These are phyloP conservation scores for Drosophila pachea DNA, from an alignment of 1,140 invertebrate genomes.

Conservation along the genomic window DNA sequence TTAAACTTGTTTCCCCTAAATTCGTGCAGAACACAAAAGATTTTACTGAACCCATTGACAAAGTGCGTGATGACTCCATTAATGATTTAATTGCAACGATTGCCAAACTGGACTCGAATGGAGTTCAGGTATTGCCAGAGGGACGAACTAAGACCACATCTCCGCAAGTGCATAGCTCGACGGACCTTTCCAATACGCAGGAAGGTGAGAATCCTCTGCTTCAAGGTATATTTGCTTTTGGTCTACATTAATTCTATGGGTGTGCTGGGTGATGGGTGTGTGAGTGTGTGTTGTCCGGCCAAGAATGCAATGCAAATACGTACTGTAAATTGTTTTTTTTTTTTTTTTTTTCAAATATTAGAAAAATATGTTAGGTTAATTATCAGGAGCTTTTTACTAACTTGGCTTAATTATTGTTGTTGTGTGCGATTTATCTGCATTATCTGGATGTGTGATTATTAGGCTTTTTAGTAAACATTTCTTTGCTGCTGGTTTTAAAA, in stretches of 20 bases:
- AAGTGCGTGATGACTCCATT: conserved; percentile 89
- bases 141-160: conserved; percentile 80
- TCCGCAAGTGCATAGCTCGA: conserved; percentile 83
- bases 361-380: no score
- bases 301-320: no score
- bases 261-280: conserved; percentile 5
- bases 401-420: no score
- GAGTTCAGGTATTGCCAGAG: conserved; percentile 85
- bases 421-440: neutral
- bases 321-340: no score
- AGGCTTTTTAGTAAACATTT: conserved; percentile 21
- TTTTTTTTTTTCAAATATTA: no score
- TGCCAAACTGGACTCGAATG: conserved; percentile 89
- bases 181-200: conserved; percentile 80
- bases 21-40: conserved; percentile 78
- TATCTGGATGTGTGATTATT: neutral
- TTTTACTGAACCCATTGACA: conserved; percentile 82
- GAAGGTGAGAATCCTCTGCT: conserved; percentile 67
- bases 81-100: conserved; percentile 91
- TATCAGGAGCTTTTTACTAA: no score
- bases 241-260: conserved; percentile 10
- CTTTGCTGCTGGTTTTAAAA: conserved; percentile 35
- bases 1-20: neutral
- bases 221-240: conserved; percentile 5
- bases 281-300: neutral